Conservation (phyloP, 2,797 vertebrate genomes). For the Natrix natrix region DNA sequence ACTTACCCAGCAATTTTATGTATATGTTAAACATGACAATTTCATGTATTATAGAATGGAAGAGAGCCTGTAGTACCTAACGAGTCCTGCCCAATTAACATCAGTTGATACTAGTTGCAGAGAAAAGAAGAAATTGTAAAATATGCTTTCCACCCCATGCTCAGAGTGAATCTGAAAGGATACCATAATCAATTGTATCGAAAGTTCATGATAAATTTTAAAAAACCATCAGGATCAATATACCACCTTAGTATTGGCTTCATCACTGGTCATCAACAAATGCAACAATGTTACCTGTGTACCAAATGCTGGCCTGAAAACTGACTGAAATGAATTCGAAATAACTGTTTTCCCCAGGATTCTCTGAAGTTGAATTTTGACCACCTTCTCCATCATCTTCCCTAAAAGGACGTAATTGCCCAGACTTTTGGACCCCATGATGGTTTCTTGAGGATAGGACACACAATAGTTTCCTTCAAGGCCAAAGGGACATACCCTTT, state of each 20-base stretch:
- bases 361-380: not conserved
- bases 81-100: not conserved
- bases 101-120: not conserved
- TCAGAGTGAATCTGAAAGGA: not conserved
- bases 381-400: not conserved
- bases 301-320: not conserved
- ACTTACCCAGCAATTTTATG: not conserved
- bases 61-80: not conserved
- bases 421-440: not conserved
- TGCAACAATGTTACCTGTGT: not conserved
- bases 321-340: not conserved
- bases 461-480: not conserved
- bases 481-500: not conserved
- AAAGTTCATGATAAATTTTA: not conserved
- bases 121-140: not conserved
- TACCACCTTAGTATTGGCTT: not conserved
- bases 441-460: not conserved
- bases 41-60: not conserved
- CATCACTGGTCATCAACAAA: not conserved
- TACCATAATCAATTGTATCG: not conserved
- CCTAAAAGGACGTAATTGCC: not conserved
- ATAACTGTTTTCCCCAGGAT: not conserved
- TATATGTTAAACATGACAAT: not conserved
- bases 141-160: not conserved
- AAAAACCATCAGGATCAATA: not conserved